phyloP scores from a whole-genome alignment of 2,888 invertebrate genomes.

The Cheilosia urbana region DNA sequence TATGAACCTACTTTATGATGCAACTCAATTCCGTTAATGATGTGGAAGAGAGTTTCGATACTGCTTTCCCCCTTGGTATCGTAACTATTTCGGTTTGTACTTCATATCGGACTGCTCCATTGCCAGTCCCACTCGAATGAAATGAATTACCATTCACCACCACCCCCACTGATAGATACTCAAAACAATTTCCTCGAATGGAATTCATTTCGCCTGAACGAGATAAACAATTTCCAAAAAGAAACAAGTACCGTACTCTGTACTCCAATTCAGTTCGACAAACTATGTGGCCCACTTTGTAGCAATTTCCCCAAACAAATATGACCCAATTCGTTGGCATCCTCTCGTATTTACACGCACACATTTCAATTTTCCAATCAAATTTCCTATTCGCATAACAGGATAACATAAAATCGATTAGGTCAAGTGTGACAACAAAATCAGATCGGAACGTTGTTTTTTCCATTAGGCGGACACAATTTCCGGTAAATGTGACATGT shows the following conservation, averaged over 20 bases:
- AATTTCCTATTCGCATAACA: constrained; percentile 44
- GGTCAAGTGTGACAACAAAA: constrained; percentile 51
- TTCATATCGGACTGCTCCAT: no score
- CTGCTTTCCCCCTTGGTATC: no score
- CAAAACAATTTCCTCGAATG: neutral
- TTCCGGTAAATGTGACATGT: constrained; percentile 34
- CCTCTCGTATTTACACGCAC: constrained; percentile 34
- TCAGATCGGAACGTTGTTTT: constrained; percentile 40
- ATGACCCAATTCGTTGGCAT: constrained; percentile 40
- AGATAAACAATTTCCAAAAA: constrained; percentile 34
- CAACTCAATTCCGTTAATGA: no score
- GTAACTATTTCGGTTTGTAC: no score
- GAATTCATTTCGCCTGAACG: neutral
- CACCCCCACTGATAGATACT: neutral
- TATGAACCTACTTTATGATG: no score
- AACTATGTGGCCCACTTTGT: constrained; percentile 48
- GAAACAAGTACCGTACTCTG: neutral
- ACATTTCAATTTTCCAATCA: constrained; percentile 63
- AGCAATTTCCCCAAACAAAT: constrained; percentile 55
- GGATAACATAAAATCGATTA: constrained; percentile 59
- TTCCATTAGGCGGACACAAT: constrained; percentile 28
- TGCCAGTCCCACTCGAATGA: no score
- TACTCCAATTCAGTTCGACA: constrained; percentile 37
- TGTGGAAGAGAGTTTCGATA: no score
- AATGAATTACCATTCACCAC: no score